phyloP scores from a whole-genome alignment of 2,888 invertebrate genomes.

The Drosophila cognata region DNA sequence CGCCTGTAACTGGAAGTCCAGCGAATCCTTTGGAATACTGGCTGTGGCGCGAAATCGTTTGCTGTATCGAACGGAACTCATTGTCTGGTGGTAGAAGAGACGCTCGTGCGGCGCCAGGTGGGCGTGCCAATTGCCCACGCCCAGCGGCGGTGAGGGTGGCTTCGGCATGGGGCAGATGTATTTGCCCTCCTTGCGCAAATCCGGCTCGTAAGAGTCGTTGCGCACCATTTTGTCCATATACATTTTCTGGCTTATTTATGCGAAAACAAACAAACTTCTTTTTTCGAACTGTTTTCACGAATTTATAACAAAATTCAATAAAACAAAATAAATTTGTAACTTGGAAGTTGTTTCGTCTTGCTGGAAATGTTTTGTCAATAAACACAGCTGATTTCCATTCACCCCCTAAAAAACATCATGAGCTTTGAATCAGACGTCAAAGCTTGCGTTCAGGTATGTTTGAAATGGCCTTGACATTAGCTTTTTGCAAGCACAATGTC shows the following conservation, averaged over 20 bases:
- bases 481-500: neutral
- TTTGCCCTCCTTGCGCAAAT: constrained; percentile 85
- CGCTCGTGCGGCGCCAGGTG: constrained; percentile 85
- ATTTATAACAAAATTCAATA: constrained; percentile 14
- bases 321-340: constrained; percentile 8
- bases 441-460: neutral
- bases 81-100: constrained; percentile 86
- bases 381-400: constrained; percentile 10
- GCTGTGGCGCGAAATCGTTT: constrained; percentile 83
- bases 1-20: constrained; percentile 89
- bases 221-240: constrained; percentile 59
- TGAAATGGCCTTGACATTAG: neutral
- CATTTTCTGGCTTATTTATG: constrained; percentile 32
- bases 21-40: constrained; percentile 87
- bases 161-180: constrained; percentile 84
- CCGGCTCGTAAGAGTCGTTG: constrained; percentile 83
- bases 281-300: neutral
- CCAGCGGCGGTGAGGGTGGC: constrained; percentile 60
- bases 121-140: constrained; percentile 82
- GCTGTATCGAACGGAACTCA: constrained; percentile 86
- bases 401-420: neutral
- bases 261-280: neutral
- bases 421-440: neutral
- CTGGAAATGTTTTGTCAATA: constrained; percentile 57
- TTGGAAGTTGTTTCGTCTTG: constrained; percentile 25